Percentiles rank a stretch among this genome's conserved stretches.
Evolutionary conservation across 1,140 invertebrate species (phyloP).

Genomic region (Ceratitis capitata): DNA sequence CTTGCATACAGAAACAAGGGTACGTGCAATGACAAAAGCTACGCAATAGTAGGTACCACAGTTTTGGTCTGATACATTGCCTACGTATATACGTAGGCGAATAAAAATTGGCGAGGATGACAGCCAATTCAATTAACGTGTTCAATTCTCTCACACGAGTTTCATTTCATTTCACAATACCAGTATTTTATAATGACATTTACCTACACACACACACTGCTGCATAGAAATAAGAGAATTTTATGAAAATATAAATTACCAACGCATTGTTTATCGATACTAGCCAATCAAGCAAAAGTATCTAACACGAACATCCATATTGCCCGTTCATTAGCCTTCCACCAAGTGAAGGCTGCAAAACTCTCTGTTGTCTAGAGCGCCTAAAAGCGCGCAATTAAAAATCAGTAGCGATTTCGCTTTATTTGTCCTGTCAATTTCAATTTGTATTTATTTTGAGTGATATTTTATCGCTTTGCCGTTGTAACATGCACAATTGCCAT

Average conservation of each 20-base stretch:
- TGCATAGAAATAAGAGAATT: neutral
- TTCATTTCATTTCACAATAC: neutral
- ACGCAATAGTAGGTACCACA: neutral
- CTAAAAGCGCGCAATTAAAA: constrained; percentile 18
- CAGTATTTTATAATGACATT: neutral
- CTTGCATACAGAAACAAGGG: neutral
- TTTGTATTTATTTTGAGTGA: neutral
- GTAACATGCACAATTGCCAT: neutral
- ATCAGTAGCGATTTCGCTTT: neutral
- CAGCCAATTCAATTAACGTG: constrained; percentile 32
- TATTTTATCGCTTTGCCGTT: constrained; percentile 5
- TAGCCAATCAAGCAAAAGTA: neutral
- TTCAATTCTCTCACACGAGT: neutral
- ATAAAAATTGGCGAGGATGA: neutral
- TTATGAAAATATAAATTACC: neutral
- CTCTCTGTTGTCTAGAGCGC: neutral
- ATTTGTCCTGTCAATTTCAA: neutral
- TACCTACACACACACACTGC: neutral
- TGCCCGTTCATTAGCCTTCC: neutral
- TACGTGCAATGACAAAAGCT: neutral
- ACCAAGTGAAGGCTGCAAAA: neutral
- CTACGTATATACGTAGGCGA: no score
- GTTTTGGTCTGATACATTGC: neutral
- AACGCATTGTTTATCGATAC: neutral
- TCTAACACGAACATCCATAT: neutral